Conservation (phyloP, 2,113 vertebrate species). For the Macaca nemestrina region DNA sequence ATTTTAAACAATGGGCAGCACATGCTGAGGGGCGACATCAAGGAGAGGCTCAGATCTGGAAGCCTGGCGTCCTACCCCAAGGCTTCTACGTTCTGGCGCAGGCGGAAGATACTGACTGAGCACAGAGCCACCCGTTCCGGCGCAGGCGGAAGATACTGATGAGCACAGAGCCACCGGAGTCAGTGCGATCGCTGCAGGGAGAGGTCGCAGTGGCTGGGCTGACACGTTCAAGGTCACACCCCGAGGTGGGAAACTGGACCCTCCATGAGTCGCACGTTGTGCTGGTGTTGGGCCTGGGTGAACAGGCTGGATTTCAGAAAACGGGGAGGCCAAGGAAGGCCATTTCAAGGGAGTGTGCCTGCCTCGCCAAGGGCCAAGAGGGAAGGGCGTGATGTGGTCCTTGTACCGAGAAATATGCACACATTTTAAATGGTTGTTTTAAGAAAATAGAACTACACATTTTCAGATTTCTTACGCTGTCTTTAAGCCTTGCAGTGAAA, state of each 20-base stretch:
- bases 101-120: rapidly evolving
- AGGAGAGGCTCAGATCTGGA: rapidly evolving
- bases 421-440: neutral
- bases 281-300: neutral
- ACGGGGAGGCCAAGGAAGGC: neutral
- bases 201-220: rapidly evolving
- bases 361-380: neutral
- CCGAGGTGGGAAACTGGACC: neutral
- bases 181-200: rapidly evolving
- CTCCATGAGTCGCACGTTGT: rapidly evolving
- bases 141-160: too few species aligned
- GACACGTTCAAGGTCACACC: rapidly evolving
- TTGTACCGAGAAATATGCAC: rapidly evolving
- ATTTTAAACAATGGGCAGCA: too few species aligned
- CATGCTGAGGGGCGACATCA: rapidly evolving
- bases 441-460: rapidly evolving
- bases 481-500: neutral
- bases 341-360: neutral
- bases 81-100: too few species aligned
- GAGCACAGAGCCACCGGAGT: too few species aligned
- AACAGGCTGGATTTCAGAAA: neutral
- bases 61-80: neutral
- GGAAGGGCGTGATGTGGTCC: rapidly evolving
- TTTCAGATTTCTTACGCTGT: neutral
- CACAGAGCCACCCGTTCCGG: too few species aligned